Base-by-base conservation (phyloP, 2,888 invertebrate genomes). In the Andrena minutula region DNA sequence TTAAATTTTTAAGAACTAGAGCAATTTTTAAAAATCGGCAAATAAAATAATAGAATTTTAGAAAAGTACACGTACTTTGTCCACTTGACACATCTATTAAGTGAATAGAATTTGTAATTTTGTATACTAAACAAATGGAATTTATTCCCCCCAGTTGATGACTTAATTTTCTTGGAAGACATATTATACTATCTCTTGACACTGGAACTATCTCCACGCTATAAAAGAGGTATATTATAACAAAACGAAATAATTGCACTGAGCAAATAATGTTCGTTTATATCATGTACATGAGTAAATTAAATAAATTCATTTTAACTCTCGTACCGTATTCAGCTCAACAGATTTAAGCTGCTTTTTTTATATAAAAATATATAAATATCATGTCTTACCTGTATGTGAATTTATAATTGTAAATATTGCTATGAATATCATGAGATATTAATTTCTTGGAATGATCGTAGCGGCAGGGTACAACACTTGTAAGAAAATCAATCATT, bases 401-500 rank as follows among this genome's bases (percentile, higher is more conserved):
- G 92, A 97, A 98, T 94, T 99, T 99, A 94, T 99, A 99, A 94
- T 99, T 99, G 94, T 97, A 99, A 16, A 97, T 96, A 92, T 99
- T 99, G 93, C 98, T 99, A 94, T 98, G 99, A 75, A 98, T 97
- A 94, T 99, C 99, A 91, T 99, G 99, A 0, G 99, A 99, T 89
- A 99, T 97, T 56, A 99, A 95, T 91, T 99, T 98, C 94, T 99
- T 99, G 0, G 99, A 98, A 91, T 97, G 97, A 88, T 97, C 96
- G 91, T 96, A 96, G 91, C 97, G 97, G 90, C 97, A 97, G 0
- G 99, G 99, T 73, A 99, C 95, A 87, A 98, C 97, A 5, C 97
- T 95, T 81, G 95, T 95, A 10, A 99, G 94, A 92, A 99, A 99
- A 91, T 99, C 99, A 0, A 99, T 97, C 96, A 99, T 96, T 95